These are phyloP conservation scores for Limnephilus lunatus DNA, from an alignment of 2,888 invertebrate species.

Conservation along the genomic window DNA sequence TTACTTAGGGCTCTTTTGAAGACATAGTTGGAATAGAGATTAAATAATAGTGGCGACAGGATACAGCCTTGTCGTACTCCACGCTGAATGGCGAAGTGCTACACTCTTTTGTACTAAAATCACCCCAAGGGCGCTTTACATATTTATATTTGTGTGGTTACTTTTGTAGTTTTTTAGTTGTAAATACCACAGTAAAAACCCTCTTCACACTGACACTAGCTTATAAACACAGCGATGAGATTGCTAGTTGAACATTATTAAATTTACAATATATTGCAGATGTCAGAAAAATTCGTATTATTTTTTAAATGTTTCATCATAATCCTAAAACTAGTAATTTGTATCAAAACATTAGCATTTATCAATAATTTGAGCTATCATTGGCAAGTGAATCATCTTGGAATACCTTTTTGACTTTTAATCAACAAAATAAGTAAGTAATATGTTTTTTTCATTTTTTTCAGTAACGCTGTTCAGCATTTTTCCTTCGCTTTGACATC, in stretches of 20 bases:
- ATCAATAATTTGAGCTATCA: too few species aligned
- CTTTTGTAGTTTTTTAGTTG: too few species aligned
- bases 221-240: background rate
- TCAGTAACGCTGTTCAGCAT: constrained; percentile 90
- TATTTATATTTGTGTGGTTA: background rate
- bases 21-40: too few species aligned
- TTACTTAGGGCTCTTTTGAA: too few species aligned
- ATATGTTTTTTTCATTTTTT: constrained; percentile 69
- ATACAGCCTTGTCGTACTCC: too few species aligned
- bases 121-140: background rate
- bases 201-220: background rate
- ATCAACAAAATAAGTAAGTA: background rate
- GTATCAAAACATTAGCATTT: too few species aligned
- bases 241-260: background rate
- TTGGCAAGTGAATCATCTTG: too few species aligned
- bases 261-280: background rate
- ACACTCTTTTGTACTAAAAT: background rate
- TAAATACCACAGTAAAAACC: background rate
- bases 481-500: constrained; percentile 98
- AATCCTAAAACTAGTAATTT: too few species aligned
- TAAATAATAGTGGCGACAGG: too few species aligned
- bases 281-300: background rate
- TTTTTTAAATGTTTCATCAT: background rate
- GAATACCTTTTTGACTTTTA: background rate
- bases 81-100: too few species aligned